A percentile compares a stretch with the other conserved stretches of the same genome.
These are phyloP conservation scores for Climacteris rufus DNA, from an alignment of 2,113 vertebrate species.

Conservation along the genomic window DNA sequence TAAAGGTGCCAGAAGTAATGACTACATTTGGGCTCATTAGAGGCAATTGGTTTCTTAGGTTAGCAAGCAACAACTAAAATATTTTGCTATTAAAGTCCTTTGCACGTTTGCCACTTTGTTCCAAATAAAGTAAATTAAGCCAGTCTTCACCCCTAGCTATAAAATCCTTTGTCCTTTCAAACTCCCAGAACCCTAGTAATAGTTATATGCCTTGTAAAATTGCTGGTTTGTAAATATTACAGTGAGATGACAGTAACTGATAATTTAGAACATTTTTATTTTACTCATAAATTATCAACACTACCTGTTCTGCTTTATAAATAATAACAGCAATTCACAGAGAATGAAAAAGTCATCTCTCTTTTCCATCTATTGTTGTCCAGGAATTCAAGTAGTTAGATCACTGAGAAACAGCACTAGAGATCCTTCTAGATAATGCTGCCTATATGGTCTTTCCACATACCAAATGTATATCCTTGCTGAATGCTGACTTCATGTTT, in stretches of 20 bases:
- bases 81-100: neutral
- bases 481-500: neutral
- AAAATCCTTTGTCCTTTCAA: neutral
- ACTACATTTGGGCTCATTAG: neutral
- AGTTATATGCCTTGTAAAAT: neutral
- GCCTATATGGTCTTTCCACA: neutral
- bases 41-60: neutral
- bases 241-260: neutral
- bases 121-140: neutral
- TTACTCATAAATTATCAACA: neutral
- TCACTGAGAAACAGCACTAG: neutral
- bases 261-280: neutral
- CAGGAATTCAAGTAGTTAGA: neutral
- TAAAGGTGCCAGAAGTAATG: neutral
- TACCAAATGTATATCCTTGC: neutral
- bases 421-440: neutral
- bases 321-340: neutral
- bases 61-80: neutral
- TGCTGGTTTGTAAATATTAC: neutral
- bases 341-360: neutral
- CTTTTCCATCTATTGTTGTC: neutral
- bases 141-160: neutral
- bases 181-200: neutral
- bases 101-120: neutral
- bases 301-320: neutral